Evolutionary conservation across 2,113 vertebrate species (phyloP).

Genomic region (Cichladusa arquata): DNA sequence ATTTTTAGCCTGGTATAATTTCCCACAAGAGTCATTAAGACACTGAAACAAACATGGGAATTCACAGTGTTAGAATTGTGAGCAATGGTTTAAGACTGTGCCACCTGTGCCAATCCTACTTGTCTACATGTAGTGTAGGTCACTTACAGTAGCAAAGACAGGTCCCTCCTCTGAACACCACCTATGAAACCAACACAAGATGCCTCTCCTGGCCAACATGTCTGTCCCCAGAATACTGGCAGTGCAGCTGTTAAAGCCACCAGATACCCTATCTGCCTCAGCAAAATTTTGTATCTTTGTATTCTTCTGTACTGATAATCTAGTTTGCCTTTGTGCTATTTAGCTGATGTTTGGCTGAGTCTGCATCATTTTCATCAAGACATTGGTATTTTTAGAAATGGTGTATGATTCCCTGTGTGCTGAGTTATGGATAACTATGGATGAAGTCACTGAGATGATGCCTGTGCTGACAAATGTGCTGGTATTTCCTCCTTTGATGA

Average conservation of each 20-base stretch:
- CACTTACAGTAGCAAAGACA: not conserved
- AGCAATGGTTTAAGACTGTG: not conserved
- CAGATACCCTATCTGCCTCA: not conserved
- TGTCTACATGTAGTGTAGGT: rapidly evolving
- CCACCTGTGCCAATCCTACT: not conserved
- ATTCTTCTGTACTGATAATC: not conserved
- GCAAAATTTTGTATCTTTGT: not conserved
- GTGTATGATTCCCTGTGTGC: not conserved
- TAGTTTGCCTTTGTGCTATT: not conserved
- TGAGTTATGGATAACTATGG: not conserved
- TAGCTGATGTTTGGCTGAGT: not conserved
- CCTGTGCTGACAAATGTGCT: not conserved
- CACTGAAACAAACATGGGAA: not conserved
- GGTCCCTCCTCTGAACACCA: not conserved
- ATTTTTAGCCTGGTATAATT: not conserved
- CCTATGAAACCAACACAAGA: not conserved
- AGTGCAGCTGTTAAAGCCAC: not conserved
- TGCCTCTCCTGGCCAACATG: not conserved
- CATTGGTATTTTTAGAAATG: not conserved
- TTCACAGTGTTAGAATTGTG: not conserved
- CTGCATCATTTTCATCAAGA: not conserved
- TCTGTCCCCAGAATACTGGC: not conserved
- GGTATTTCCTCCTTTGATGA: not conserved
- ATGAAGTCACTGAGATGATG: not conserved
- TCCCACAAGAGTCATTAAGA: not conserved